Conservation (phyloP, 2,797 vertebrate genomes). For the Garrulus glandarius region DNA sequence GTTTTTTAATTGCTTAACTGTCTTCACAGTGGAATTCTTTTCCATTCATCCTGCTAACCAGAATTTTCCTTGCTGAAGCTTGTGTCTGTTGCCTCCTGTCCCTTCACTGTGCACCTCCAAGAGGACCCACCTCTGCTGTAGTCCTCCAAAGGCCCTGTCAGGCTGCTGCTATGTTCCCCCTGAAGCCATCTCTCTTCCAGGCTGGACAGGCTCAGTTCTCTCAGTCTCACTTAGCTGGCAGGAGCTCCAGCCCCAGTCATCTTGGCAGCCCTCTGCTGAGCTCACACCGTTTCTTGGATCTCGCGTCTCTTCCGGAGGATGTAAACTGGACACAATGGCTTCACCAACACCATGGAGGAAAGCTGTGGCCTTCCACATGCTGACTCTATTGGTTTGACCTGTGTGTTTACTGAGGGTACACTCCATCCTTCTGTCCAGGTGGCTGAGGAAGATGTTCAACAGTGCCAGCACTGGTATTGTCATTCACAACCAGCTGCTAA, state of each 20-base stretch:
- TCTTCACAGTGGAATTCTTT: background rate
- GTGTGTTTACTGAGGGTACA: background rate
- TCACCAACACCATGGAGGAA: background rate
- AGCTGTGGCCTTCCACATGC: background rate
- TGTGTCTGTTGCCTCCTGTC: background rate
- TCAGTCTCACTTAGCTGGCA: background rate
- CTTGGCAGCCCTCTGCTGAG: background rate
- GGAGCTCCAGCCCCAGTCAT: background rate
- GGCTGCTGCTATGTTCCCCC: background rate
- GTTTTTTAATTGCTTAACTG: background rate
- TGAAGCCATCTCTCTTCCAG: background rate
- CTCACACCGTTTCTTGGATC: background rate
- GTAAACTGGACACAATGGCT: background rate
- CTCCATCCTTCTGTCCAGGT: too few relatives aligned
- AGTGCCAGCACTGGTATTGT: background rate
- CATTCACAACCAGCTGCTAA: background rate
- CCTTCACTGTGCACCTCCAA: background rate
- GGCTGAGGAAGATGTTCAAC: background rate
- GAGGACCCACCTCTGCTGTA: background rate
- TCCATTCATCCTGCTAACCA: background rate
- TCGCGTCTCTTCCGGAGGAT: background rate
- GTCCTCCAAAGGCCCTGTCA: background rate
- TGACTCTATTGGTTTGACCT: background rate
- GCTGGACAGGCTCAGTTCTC: background rate
- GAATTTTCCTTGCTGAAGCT: background rate